Conservation (phyloP, 2,888 invertebrate species). For the Subacronicta megacephala region DNA sequence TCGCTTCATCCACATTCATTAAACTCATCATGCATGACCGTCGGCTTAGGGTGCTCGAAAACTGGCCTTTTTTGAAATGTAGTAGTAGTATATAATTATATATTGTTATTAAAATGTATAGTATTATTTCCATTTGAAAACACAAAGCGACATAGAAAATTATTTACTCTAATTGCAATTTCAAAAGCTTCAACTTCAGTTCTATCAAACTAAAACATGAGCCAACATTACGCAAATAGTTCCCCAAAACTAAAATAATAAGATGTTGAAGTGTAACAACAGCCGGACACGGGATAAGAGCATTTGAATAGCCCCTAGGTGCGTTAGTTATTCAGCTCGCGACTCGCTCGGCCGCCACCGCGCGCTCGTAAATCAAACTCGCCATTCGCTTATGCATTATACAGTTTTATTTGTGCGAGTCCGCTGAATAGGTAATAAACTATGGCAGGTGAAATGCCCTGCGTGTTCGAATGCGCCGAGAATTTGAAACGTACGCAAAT, state of each 20-base stretch:
- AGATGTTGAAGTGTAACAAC: constrained; percentile 62
- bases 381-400: constrained; percentile 89
- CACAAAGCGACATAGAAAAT: background rate
- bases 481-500: constrained; percentile 84
- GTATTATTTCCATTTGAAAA: background rate
- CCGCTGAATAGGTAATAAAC: constrained; percentile 89
- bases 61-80: no score
- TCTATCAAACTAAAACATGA: constrained; percentile 40
- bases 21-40: no score
- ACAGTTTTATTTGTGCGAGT: constrained; percentile 90
- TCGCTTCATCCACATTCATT: no score
- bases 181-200: constrained; percentile 7
- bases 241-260: constrained; percentile 58
- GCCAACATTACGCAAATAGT: constrained; percentile 36
- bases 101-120: constrained; percentile 5
- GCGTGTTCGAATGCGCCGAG: constrained; percentile 79
- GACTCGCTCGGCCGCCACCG: constrained; percentile 72
- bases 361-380: constrained; percentile 88
- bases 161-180: background rate
- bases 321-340: constrained; percentile 87
- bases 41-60: no score
- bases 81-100: no score
- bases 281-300: constrained; percentile 64
- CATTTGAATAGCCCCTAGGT: constrained; percentile 79
- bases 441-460: constrained; percentile 86